Evolutionary conservation across 2,888 invertebrate genomes (phyloP).

Genomic region (Callyntrura sp.): DNA sequence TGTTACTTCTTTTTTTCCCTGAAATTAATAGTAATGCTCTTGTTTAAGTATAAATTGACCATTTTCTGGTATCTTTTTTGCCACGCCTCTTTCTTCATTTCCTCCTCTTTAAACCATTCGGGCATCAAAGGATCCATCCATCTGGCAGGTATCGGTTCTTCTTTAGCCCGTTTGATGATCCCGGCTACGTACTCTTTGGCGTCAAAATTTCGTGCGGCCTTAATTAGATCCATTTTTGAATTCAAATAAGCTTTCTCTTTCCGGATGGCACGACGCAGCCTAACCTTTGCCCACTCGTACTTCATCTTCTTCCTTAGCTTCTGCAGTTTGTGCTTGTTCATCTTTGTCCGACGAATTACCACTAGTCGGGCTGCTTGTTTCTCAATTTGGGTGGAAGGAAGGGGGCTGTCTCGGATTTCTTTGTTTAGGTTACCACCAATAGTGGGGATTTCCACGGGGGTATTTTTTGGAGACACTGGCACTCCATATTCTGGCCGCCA

Average conservation of each 20-base stretch:
- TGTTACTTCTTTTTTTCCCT: slow-evolving; percentile 35
- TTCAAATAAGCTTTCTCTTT: slow-evolving; percentile 93
- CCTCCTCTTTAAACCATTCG: slow-evolving; percentile 89
- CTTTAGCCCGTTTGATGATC: slow-evolving; percentile 88
- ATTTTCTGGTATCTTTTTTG: slow-evolving; percentile 74
- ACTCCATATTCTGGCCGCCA: slow-evolving; percentile 43
- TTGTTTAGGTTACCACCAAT: slow-evolving; percentile 42
- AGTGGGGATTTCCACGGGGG: slow-evolving; percentile 50
- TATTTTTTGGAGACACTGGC: slow-evolving; percentile 13
- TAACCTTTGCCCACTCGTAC: slow-evolving; percentile 90
- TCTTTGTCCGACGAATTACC: slow-evolving; percentile 92
- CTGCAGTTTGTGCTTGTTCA: slow-evolving; percentile 94
- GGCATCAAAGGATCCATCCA: slow-evolving; percentile 89
- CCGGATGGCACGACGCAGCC: slow-evolving; percentile 89
- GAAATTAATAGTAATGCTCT: slow-evolving; percentile 58
- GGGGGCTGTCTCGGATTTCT: slow-evolving; percentile 67
- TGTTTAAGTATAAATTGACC: slow-evolving; percentile 76
- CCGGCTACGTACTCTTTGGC: slow-evolving; percentile 90
- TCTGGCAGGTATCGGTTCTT: slow-evolving; percentile 86
- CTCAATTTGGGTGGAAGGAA: slow-evolving; percentile 85
- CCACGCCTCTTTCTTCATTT: slow-evolving; percentile 69
- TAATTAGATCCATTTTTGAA: slow-evolving; percentile 89
- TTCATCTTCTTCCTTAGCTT: slow-evolving; percentile 93
- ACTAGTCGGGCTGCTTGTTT: slow-evolving; percentile 91
- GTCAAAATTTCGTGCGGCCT: slow-evolving; percentile 91